Evolutionary conservation across 2,113 vertebrate species (phyloP), one percentile per base, ranked within the genome.

Genomic region (Pteropus alecto): DNA sequence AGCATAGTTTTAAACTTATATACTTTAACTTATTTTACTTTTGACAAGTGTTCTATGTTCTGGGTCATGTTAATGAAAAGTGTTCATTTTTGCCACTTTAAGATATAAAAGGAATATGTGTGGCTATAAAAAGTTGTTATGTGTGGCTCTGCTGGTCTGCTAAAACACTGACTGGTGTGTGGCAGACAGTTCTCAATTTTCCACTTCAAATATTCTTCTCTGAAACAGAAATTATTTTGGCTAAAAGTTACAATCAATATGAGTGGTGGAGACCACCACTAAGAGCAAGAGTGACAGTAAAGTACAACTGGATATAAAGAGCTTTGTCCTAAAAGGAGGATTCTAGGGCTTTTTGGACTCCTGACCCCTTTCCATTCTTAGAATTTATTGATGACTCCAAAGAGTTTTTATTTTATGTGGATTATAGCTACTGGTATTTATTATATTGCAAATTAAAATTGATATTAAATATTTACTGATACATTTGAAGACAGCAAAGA

Each of bases 241-340:
- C 74, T 87, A 76, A 81, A 74, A 92, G 70, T 56, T 83, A 87
- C 11, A 92, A 83, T 51, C 79, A 94, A 76, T 70, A 70, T 51
- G 24, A 85, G 12, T 78, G 22, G 9, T 9, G 51, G 41, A 79
- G 56, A 88, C 26, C 43, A 85, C 46, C 46, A n/a, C 15, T 19
- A 71, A 30, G 26, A 85, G 19, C 15, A 71, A 78, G 0, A 65
- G 13, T 33, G n/a, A 76, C 61, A 76, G 11, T 65, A 46, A 90
- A 74, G 58, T 35, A 86, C 22, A 90, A 67, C 9, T 76, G 21
- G 14, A 1, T 74, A 85, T 58, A 7, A 67, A 48, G 26, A 54
- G n/a, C 41, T 86, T 60, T 81, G 63, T 67, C 10, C 22, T 73
- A 86, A 81, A 54, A 14, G 24, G 60, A 6, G 38, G 8, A 65